Base-by-base conservation (phyloP, 2,113 vertebrate genomes). In the Hucho hucho region DNA sequence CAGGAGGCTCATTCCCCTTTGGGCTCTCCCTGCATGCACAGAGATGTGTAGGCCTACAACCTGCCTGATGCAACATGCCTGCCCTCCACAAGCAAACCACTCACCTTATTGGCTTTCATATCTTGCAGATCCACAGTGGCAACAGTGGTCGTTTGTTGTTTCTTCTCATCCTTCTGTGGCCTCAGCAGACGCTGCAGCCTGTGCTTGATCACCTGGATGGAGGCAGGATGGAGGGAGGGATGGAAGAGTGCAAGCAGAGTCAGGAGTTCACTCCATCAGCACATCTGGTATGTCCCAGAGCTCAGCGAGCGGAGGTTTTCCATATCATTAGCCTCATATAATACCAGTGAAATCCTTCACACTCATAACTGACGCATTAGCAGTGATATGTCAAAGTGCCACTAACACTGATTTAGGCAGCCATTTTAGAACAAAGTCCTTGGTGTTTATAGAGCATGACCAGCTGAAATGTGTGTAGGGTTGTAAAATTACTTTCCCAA, bases 51-150 rank as follows among this genome's bases (percentile, higher is more conserved):
- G 49, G n/a, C 58, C 16, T 9, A 22, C 58, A 61, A 43, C 9
- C 9, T 2, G 37, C 37, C 37, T 37, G 37, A 37, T 16, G 47
- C 47, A 16, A 49, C 47, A 49, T 53, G 49, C 67, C 70, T 28
- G 46, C 49, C 68, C 78, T 82, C 79, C 64, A 32, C 20, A 6
- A 25, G 26, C 46, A 12, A 32, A 22, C 3, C 61, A 4, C 78
- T 82, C 90, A 98, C 97, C 94, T 96, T 53, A 53, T 53, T 95
- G 61, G 94, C 91, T 86, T 96, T 97, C 74, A 94, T 91, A 75
- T 98, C 95, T 86, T 97, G 96, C 37, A 97, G 89, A 73, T 95
- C 93, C 81, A 98, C 93, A 0, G 97, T 98, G 69, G 97, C 95
- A 0, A 98, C 95, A 70, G 94, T 95, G 80, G 93, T 94, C 0